Conservation (phyloP, 2,888 invertebrate genomes). For the Drosophila neonasuta region DNA sequence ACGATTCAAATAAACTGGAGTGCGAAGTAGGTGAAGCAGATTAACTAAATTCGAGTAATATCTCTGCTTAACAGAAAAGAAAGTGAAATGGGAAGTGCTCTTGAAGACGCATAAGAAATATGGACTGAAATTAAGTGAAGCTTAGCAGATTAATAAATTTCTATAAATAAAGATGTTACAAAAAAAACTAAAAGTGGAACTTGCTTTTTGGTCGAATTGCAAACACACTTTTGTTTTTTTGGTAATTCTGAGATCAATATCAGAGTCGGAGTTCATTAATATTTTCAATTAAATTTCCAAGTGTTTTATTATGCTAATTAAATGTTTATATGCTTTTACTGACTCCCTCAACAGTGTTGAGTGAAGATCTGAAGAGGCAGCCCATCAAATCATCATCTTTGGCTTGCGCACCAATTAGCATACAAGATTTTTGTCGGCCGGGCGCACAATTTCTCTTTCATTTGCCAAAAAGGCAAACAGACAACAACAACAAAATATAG, state of each 20-base stretch:
- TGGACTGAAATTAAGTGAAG: conserved; percentile 1
- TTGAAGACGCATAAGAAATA: conserved; percentile 1
- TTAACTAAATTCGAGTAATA: background rate
- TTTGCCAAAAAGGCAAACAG: conserved; percentile 62
- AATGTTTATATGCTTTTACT: conserved; percentile 10
- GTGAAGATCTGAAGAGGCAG: conserved; percentile 7
- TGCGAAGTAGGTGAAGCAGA: background rate
- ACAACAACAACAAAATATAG: conserved; percentile 10
- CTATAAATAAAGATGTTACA: background rate
- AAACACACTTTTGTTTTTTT: background rate
- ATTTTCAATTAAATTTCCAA: conserved; percentile 4
- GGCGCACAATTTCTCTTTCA: conserved; percentile 71
- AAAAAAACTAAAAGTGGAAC: background rate
- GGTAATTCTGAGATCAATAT: background rate
- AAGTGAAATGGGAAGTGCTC: conserved; percentile 7
- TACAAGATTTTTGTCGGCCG: conserved; percentile 56
- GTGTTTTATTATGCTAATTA: conserved; percentile 24
- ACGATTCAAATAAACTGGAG: background rate
- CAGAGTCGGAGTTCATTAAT: background rate
- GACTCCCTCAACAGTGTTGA: conserved; percentile 20
- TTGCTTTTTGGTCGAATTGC: background rate
- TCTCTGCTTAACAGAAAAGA: conserved; percentile 5
- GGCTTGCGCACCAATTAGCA: conserved; percentile 64
- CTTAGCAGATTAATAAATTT: conserved; percentile 3
- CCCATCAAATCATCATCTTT: conserved; percentile 20